These are phyloP conservation scores for Ramphastos sulfuratus DNA, from an alignment of 2,113 vertebrate genomes.

Conservation along the genomic window DNA sequence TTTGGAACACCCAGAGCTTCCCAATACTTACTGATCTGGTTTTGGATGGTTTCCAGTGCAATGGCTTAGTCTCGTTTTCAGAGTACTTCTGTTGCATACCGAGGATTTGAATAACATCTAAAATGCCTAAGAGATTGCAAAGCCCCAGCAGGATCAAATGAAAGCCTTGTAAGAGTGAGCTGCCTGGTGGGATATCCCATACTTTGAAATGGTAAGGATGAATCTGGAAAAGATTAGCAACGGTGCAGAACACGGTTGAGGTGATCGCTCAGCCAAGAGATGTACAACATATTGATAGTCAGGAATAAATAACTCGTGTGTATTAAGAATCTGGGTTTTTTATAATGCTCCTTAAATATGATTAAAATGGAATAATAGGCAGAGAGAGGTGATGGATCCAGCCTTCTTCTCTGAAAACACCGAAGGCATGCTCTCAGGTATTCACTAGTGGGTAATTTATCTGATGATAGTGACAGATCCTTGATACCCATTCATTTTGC, in stretches of 20 bases:
- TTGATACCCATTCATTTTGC: not conserved
- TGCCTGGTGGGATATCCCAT: accelerated
- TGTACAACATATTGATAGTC: not conserved
- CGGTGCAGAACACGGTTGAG: not conserved
- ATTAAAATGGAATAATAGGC: not conserved
- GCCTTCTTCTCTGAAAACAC: not conserved
- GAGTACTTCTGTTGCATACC: not conserved
- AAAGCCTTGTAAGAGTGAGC: not conserved
- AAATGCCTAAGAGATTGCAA: not conserved
- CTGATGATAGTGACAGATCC: not conserved
- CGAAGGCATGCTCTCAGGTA: not conserved
- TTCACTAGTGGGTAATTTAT: not conserved
- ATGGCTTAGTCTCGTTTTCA: not conserved
- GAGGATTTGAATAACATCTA: not conserved
- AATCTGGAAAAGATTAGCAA: not conserved
- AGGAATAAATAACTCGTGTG: not conserved
- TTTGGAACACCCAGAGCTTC: not conserved
- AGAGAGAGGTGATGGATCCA: not conserved
- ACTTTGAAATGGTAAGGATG: not conserved
- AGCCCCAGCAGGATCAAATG: not conserved
- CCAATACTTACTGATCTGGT: not conserved
- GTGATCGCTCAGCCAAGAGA: not conserved
- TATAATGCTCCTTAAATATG: not conserved
- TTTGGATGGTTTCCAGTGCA: conserved; percentile 24
- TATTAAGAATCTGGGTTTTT: not conserved